Percentiles rank a stretch among this genome's conserved stretches.
These are phyloP conservation scores for Labeo calbasu DNA, from an alignment of 2,797 vertebrate species.

Conservation along the genomic window DNA sequence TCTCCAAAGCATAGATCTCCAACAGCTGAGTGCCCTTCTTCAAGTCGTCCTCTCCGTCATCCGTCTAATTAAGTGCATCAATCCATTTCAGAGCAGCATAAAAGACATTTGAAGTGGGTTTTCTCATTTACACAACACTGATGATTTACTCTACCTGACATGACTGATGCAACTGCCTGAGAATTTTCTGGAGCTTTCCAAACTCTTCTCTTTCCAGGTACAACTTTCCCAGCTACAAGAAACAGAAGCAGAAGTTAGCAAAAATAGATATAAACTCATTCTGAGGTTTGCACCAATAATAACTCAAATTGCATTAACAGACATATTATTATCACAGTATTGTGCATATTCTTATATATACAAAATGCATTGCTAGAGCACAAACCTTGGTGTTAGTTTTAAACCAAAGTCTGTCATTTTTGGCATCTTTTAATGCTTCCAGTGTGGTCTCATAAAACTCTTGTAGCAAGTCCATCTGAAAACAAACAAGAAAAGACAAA, in stretches of 20 bases:
- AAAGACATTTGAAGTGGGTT: neutral
- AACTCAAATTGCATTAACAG: neutral
- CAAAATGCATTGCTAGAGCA: neutral
- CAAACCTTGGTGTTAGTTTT: conserved; percentile 92
- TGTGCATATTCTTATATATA: neutral
- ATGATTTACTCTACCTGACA: conserved; percentile 87
- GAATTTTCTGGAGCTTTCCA: conserved; percentile 97
- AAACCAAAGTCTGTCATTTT: conserved; percentile 92
- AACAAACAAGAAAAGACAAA: conserved; percentile 40
- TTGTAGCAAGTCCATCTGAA: conserved; percentile 98
- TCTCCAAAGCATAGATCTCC: conserved; percentile 99
- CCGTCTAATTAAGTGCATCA: conserved; percentile 79
- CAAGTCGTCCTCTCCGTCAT: conserved; percentile 97
- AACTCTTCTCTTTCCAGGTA: conserved; percentile 98
- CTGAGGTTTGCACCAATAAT: neutral
- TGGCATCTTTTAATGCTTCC: conserved; percentile 96
- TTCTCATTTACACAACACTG: neutral
- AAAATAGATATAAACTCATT: neutral
- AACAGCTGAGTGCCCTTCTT: conserved; percentile 98
- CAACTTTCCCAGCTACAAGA: conserved; percentile 91
- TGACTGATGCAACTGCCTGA: conserved; percentile 96
- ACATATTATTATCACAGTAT: neutral
- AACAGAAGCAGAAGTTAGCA: conserved; percentile 24
- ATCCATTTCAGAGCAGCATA: neutral
- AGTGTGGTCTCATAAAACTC: conserved; percentile 99